Base-by-base conservation (phyloP, 2,113 vertebrate genomes). In the Atlantisia rogersi region DNA sequence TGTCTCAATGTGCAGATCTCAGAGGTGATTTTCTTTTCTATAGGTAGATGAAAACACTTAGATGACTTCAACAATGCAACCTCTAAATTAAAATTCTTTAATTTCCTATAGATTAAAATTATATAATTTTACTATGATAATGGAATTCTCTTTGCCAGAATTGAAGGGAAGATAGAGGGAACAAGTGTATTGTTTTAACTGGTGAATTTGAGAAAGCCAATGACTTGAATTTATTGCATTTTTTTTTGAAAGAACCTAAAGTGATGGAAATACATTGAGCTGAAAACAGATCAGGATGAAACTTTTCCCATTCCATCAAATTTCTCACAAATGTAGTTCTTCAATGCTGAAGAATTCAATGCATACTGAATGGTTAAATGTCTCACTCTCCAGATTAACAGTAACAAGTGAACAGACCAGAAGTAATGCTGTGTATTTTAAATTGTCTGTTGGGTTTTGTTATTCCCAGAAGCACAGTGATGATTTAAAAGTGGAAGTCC, bases 181-280 rank as follows among this genome's bases (percentile, higher is more conserved):
- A 64, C 1, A 40, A 75, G 12, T 56, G 0, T 12, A 13, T 21
- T 42, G 32, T 42, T 29, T 24, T 4, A 35, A 0, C 4, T 76
- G 14, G 17, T 68, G 21, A 22, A 76, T 73, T 73, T 86, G 8
- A 56, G 15, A 71, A 88, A 82, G 6, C 52, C 17, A 32, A 9
- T 46, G 26, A 65, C 40, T 48, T 2, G 3, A 56, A 65, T 65
- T 29, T 46, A 39, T 52, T 48, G 8, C 6, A 1, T 8, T 52
- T 44, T 52, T 52, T 53, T 53, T 87, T 64, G 37, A 55, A 77
- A 81, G 68, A 81, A 26, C 21, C 1, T 4, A 50, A 74, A 78
- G 16, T 14, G 40, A 10, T 17, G 19, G 55, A 73, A 46, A 39
- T 77, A 84, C 35, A 77, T 48, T 65, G 59, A 58, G 22, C 13